Evolutionary conservation across 1,140 invertebrate genomes (phyloP).

Genomic region (Meloidogyne exigua): DNA sequence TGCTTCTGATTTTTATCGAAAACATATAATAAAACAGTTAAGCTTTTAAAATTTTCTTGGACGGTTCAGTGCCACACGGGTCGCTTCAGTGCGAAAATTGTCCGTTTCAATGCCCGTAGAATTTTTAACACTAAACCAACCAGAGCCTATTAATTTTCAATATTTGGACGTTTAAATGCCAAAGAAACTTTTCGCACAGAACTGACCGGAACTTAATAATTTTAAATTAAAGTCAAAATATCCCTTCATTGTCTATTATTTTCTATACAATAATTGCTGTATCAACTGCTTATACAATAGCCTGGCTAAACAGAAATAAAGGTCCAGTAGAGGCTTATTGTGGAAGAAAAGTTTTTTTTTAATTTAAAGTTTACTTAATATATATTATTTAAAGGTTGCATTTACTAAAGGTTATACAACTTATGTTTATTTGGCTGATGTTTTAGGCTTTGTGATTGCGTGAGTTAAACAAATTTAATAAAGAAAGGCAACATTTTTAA

Average conservation of each 20-base stretch:
- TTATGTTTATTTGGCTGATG: conserved; percentile 39
- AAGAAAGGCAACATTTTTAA: not conserved
- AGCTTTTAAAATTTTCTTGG: not conserved
- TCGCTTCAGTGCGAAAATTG: not conserved
- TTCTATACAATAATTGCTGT: conserved; percentile 35
- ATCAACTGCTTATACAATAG: conserved; percentile 29
- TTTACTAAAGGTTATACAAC: conserved; percentile 41
- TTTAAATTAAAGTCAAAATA: conserved; percentile 9
- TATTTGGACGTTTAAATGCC: not conserved
- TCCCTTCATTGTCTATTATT: conserved; percentile 31
- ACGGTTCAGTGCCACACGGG: not conserved
- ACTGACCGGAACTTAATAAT: not conserved
- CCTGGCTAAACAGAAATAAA: conserved; percentile 27
- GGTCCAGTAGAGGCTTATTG: conserved; percentile 31
- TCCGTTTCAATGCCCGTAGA: no score
- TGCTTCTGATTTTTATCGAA: conserved; percentile 35
- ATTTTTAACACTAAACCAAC: no score
- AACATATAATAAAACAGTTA: conserved; percentile 29
- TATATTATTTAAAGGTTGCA: conserved; percentile 10
- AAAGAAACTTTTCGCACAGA: not conserved
- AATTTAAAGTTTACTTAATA: not conserved
- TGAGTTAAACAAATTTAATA: conserved; percentile 25
- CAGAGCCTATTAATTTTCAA: no score
- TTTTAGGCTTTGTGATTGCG: conserved; percentile 37
- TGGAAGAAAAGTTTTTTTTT: conserved; percentile 35